phyloP scores from a whole-genome alignment of 2,797 vertebrate genomes.

The Centropyge bicolor region DNA sequence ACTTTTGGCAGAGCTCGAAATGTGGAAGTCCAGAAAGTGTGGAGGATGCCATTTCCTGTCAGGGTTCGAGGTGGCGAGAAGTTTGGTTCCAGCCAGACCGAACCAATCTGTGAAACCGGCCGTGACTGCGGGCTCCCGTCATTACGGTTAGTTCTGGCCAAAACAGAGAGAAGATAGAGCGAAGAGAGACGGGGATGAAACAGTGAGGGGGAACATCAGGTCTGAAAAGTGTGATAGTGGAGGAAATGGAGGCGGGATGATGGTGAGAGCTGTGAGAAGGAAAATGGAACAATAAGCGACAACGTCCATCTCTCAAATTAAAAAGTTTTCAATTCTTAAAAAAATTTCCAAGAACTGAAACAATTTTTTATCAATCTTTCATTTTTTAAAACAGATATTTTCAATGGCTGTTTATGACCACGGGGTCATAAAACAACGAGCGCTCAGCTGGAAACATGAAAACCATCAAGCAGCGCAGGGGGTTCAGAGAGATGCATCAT shows the following conservation, averaged over 20 bases:
- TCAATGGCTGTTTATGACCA: background rate
- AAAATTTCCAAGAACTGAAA: background rate
- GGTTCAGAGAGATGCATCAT: conserved; percentile 26
- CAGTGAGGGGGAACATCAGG: conserved; percentile 18
- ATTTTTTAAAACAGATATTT: background rate
- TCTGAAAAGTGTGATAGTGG: conserved; percentile 5
- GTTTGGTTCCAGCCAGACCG: conserved; percentile 32
- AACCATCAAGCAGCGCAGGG: conserved; percentile 5
- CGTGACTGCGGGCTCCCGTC: conserved; percentile 31
- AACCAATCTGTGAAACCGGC: conserved; percentile 48
- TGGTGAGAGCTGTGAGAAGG: background rate
- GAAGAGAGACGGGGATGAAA: conserved; percentile 12
- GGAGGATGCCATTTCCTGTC: conserved; percentile 59
- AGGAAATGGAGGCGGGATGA: conserved; percentile 4
- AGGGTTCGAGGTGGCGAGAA: conserved; percentile 42
- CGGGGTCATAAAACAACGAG: background rate
- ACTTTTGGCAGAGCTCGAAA: conserved; percentile 32
- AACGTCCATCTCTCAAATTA: background rate
- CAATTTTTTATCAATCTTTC: background rate
- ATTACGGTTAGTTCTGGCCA: conserved; percentile 50
- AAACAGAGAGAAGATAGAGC: conserved; percentile 23
- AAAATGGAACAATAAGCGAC: background rate
- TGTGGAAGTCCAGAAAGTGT: conserved; percentile 35
- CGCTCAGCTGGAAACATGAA: conserved; percentile 15
- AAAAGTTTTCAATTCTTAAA: background rate